These are phyloP conservation scores for Ptilodon capucinus DNA, from an alignment of 2,888 invertebrate genomes.

Conservation along the genomic window DNA sequence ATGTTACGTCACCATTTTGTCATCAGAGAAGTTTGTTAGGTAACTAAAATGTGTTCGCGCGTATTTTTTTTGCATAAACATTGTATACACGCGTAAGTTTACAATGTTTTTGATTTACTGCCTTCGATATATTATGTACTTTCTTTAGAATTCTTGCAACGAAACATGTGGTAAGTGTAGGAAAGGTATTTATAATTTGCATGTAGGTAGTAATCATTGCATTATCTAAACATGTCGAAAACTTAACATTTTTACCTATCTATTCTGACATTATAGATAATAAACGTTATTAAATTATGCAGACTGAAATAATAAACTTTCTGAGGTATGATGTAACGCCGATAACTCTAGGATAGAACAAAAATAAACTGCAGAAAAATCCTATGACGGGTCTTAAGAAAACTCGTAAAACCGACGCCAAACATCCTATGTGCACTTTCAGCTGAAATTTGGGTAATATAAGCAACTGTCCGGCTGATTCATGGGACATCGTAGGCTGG, in stretches of 20 bases:
- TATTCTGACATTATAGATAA: conserved; percentile 9
- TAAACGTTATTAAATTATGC: conserved; percentile 20
- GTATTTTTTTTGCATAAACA: neutral
- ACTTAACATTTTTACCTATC: neutral
- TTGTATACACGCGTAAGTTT: no score
- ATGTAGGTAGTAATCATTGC: no score
- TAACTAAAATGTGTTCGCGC: no score
- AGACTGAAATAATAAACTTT: conserved; percentile 23
- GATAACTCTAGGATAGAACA: conserved; percentile 18
- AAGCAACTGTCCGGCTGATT: conserved; percentile 43
- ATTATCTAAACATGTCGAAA: no score
- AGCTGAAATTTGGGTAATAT: conserved; percentile 29
- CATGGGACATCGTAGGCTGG: conserved; percentile 23
- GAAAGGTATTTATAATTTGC: no score
- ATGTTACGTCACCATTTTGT: conserved; percentile 60
- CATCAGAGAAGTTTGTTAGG: conserved; percentile 5
- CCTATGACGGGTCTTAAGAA: conserved; percentile 15
- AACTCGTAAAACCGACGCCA: conserved; percentile 28
- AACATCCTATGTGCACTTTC: conserved; percentile 31
- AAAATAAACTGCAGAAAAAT: conserved; percentile 33
- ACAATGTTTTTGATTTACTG: no score
- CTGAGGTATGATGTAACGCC: conserved; percentile 25
- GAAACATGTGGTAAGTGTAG: no score
- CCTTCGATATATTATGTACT: no score
- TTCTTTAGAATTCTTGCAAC: no score